phyloP scores from a whole-genome alignment of 2,888 invertebrate species.

The Villa cingulata region DNA sequence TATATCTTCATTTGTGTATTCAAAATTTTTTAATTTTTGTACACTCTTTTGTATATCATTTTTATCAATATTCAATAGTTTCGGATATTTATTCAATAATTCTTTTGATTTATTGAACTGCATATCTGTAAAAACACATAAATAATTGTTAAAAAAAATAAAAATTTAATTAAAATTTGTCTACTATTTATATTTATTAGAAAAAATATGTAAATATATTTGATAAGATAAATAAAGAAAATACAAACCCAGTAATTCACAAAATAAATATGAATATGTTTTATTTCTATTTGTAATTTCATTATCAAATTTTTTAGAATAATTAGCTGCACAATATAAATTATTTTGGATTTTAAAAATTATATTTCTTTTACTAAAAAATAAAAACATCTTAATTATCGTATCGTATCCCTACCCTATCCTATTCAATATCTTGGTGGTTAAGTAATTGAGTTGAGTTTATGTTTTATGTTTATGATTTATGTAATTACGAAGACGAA shows the following conservation, averaged over 20 bases:
- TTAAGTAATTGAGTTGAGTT: no score
- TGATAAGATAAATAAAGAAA: no score
- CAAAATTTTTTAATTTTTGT: constrained; percentile 22
- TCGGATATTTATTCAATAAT: constrained; percentile 24
- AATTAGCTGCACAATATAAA: neutral
- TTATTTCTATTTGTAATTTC: no score
- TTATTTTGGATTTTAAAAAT: neutral
- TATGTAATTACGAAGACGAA: no score
- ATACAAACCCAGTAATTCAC: neutral
- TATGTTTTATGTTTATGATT: no score
- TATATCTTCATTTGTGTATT: constrained; percentile 41
- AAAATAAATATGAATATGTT: neutral
- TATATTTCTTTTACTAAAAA: neutral
- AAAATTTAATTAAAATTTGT: no score
- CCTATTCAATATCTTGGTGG: no score
- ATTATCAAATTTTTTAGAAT: no score
- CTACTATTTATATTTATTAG: no score
- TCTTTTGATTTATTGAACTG: neutral
- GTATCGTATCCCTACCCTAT: no score
- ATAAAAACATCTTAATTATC: neutral
- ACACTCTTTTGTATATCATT: constrained; percentile 25
- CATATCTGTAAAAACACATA: neutral
- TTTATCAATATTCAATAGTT: constrained; percentile 23
- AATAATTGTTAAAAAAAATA: neutral
- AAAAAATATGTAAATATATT: no score